Base-by-base conservation (phyloP, 2,888 invertebrate genomes). In the Acleris holmiana region DNA sequence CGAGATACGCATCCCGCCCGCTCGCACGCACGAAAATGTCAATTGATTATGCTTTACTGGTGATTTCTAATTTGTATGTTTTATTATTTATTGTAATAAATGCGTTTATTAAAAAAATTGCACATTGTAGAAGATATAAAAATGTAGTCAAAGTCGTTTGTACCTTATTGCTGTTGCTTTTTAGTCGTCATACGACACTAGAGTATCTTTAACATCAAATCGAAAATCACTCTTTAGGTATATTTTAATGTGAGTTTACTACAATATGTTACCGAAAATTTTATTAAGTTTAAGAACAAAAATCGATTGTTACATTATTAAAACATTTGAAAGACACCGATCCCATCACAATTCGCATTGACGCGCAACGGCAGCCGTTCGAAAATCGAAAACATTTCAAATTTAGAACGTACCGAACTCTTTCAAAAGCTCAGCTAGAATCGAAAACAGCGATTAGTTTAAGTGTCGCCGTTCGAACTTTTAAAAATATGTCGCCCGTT, bases 361-460 rank as follows among this genome's bases (percentile, higher is more conserved):
- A 88, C 85, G 82, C 73, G 76, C 77, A 79, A 71, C 77, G 80
- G 82, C 86, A 85, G 87, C 87, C 87, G 87, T 85, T 88, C 79
- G 80, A 85, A 89, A 85, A 89, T 90, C 85, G 85, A 89, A 90
- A 87, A 85, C 85, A 86, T 87, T 89, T 91, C 89, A 86, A 83
- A 91, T 84, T 84, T 91, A 91, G 91, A 91, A 91, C 86, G 78
- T 74, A 69, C 89, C 86, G 86, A 90, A 89, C 89, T 88, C 87
- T 89, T 90, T 88, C 88, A 84, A 84, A 85, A 87, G 83, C 84
- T 84, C 80, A 53, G 79, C 83, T 82, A 82, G 89, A 90, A 91
- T 91, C 92, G 91, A 91, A 91, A 91, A 90, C 91, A 90, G 84
- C 90, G 91, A 92, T 92, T 91, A 91, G 91, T 91, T 89, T 85